These are phyloP conservation scores for Drosophila mauritiana DNA, from an alignment of 1,140 invertebrate species.

Conservation along the genomic window DNA sequence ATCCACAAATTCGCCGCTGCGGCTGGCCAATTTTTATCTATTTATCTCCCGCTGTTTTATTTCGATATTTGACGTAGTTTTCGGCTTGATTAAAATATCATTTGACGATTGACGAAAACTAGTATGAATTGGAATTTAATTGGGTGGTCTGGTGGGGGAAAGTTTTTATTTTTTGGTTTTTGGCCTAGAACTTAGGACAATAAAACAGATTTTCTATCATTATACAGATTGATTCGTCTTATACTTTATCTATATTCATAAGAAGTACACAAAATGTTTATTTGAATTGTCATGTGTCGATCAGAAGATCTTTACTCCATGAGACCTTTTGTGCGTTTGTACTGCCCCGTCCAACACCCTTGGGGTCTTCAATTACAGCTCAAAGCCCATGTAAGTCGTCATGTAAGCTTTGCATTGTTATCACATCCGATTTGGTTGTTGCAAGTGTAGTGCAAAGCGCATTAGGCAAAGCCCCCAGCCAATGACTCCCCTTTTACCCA, in stretches of 20 bases:
- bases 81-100: slow-evolving; percentile 74
- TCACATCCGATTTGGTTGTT: slow-evolving; percentile 35
- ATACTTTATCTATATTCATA: neutral
- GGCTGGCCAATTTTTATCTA: slow-evolving; percentile 73
- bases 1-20: slow-evolving; percentile 13
- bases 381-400: slow-evolving; percentile 74
- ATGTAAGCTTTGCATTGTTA: slow-evolving; percentile 66
- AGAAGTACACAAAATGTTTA: neutral
- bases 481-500: slow-evolving; percentile 38
- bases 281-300: slow-evolving; percentile 31
- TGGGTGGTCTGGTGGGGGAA: slow-evolving; percentile 2
- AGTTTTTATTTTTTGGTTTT: neutral
- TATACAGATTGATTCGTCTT: neutral
- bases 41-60: slow-evolving; percentile 81
- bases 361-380: slow-evolving; percentile 71
- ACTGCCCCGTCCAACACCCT: slow-evolving; percentile 10
- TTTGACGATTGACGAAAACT: slow-evolving; percentile 43
- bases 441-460: slow-evolving; percentile 72
- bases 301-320: slow-evolving; percentile 15
- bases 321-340: slow-evolving; percentile 3
- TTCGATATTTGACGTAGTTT: slow-evolving; percentile 80
- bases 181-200: no score
- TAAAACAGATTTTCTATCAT: neutral
- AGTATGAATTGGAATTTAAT: slow-evolving; percentile 24
- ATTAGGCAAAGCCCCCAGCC: slow-evolving; percentile 46